Evolutionary conservation across 2,888 invertebrate genomes (phyloP), one percentile per base, ranked within the genome.

Genomic region (Phasia obesa): DNA sequence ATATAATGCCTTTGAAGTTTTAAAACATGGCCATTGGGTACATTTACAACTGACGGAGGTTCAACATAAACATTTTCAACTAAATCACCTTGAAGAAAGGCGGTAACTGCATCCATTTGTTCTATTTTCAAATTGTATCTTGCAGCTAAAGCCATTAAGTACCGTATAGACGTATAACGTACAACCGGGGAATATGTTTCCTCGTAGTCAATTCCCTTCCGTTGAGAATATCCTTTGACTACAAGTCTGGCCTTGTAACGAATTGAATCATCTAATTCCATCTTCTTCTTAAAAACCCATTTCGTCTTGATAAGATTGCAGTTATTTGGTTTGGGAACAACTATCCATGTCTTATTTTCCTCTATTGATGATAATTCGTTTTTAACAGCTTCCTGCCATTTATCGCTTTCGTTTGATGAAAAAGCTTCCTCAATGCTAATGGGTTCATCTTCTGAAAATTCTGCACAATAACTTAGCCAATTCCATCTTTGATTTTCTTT

Each of bases 71-170:
- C n/a, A n/a, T 84, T 71, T 2, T 84, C 81, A 11, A 53, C 13
- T 31, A 85, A 35, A 42, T 84, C 60, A 38, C 80, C 64, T 44
- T 83, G 78, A 4, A 84, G 47, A 59, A 79, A 85, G 27, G n/a
- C n/a, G n/a, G n/a, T 27, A 27, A 27, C 27, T 27, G 27, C 27
- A 5, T 27, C 27, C 27, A 27, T 27, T 27, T 27, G 27, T 27
- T 27, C 27, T 27, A 27, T 27, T 27, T 27, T 27, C 27, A 27
- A 27, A 27, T 27, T 42, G 23, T 64, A 53, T 47, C 19, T 59
- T 21, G 49, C 69, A 27, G 55, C 27, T n/a, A n/a, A n/a, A n/a
- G n/a, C n/a, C n/a, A n/a, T n/a, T n/a, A n/a, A n/a, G n/a, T n/a
- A n/a, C n/a, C 44, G 44, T 27, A 27, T 27, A 27, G 27, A 27